Conservation (phyloP, 2,113 vertebrate species). For the Calidris pygmaea region DNA sequence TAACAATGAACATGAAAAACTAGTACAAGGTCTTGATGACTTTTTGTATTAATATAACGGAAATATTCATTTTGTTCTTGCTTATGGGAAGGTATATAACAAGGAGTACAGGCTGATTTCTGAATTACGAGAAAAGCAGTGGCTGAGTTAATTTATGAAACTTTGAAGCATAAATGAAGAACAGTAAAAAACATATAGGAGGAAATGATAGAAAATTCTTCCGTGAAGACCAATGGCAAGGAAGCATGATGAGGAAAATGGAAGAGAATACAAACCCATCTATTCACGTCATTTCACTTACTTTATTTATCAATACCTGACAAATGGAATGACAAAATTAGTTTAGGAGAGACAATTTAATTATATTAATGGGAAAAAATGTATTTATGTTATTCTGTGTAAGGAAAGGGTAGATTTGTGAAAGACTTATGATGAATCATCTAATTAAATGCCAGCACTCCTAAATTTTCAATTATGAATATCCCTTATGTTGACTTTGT, state of each 20-base stretch:
- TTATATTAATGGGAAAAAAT: neutral
- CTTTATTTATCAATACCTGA: neutral
- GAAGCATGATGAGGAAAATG: neutral
- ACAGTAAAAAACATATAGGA: neutral
- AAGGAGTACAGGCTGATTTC: neutral
- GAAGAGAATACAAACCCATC: neutral
- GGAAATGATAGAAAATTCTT: neutral
- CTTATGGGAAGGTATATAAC: neutral
- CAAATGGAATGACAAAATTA: neutral
- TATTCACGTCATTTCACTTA: neutral
- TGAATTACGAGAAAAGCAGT: neutral
- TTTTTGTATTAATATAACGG: neutral
- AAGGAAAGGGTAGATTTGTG: neutral
- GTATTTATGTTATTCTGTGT: neutral
- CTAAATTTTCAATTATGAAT: neutral
- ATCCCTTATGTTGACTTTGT: neutral
- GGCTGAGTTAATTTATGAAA: neutral
- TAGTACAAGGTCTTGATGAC: neutral
- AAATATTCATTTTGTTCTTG: neutral
- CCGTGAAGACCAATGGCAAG: neutral
- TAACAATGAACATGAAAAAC: neutral
- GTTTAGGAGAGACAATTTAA: neutral
- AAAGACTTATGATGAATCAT: neutral
- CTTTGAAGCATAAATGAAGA: neutral
- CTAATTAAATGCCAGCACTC: neutral